A percentile compares a stretch with the other conserved stretches of the same genome.
These are phyloP conservation scores for Phylloscopus whistleri DNA, from an alignment of 2,113 vertebrate species.

Conservation along the genomic window DNA sequence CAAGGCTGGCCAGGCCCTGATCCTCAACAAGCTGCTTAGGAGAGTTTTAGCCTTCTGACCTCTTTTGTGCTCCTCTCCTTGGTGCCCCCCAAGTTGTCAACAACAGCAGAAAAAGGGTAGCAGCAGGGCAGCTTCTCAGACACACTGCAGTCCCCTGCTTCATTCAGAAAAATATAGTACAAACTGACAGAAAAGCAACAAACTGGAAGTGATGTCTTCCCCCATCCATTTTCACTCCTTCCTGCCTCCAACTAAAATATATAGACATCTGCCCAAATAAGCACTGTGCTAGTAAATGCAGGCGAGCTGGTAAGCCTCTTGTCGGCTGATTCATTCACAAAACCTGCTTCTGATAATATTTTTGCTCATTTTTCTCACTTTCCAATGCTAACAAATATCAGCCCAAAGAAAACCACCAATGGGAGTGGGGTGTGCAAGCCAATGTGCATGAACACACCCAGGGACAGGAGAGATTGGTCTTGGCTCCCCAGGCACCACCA, in stretches of 20 bases:
- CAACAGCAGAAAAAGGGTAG: neutral
- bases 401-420: slow-evolving; percentile 46
- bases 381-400: slow-evolving; percentile 53
- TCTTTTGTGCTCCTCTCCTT: neutral
- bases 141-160: neutral
- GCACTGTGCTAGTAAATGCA: slow-evolving; percentile 55
- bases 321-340: slow-evolving; percentile 68
- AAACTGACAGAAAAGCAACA: neutral
- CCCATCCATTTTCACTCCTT: neutral
- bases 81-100: neutral
- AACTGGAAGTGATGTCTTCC: slow-evolving; percentile 12
- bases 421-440: slow-evolving; percentile 20
- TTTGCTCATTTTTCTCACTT: slow-evolving; percentile 50
- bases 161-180: slow-evolving; percentile 7
- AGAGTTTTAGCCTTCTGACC: neutral
- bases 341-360: slow-evolving; percentile 68
- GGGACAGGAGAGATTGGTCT: slow-evolving; percentile 9
- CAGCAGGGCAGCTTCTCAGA: neutral
- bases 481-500: slow-evolving; percentile 1
- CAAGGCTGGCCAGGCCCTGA: neutral
- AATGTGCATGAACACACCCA: slow-evolving; percentile 36
- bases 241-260: slow-evolving; percentile 56
- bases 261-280: slow-evolving; percentile 61
- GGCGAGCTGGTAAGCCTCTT: slow-evolving; percentile 54
- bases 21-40: neutral